phyloP scores from a whole-genome alignment of 2,113 vertebrate species.

The Gallinago media region DNA sequence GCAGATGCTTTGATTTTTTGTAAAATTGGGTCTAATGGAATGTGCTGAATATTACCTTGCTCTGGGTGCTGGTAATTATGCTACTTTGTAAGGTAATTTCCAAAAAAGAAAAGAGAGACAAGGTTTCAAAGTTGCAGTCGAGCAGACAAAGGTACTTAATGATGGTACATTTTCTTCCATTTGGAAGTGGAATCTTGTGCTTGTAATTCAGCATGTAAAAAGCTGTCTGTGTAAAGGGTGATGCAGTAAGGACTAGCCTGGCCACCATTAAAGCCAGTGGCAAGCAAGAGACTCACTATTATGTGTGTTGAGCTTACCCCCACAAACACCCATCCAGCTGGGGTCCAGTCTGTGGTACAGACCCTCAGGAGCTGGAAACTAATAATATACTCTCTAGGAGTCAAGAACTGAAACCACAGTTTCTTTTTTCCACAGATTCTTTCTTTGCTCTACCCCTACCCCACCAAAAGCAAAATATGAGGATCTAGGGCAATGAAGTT shows the following conservation, averaged over 20 bases:
- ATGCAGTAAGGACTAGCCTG: background rate
- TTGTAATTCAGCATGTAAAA: background rate
- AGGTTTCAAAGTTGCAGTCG: background rate
- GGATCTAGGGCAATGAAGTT: background rate
- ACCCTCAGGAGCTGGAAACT: background rate
- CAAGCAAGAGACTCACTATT: accelerated
- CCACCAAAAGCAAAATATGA: background rate
- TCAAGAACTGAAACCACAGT: background rate
- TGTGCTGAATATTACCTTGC: background rate
- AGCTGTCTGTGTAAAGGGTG: background rate
- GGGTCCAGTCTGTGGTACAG: background rate
- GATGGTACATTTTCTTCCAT: background rate
- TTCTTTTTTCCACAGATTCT: background rate
- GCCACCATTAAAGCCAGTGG: background rate
- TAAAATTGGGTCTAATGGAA: background rate
- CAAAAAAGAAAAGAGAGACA: background rate
- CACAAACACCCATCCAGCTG: background rate
- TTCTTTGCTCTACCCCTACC: background rate
- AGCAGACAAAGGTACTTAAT: background rate
- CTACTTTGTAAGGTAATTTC: background rate
- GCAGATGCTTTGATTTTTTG: background rate
- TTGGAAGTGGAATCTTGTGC: background rate
- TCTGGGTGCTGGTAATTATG: background rate
- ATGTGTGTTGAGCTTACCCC: background rate
- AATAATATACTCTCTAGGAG: background rate